phyloP scores from a whole-genome alignment of 2,113 vertebrate genomes.

The Indri indri region DNA sequence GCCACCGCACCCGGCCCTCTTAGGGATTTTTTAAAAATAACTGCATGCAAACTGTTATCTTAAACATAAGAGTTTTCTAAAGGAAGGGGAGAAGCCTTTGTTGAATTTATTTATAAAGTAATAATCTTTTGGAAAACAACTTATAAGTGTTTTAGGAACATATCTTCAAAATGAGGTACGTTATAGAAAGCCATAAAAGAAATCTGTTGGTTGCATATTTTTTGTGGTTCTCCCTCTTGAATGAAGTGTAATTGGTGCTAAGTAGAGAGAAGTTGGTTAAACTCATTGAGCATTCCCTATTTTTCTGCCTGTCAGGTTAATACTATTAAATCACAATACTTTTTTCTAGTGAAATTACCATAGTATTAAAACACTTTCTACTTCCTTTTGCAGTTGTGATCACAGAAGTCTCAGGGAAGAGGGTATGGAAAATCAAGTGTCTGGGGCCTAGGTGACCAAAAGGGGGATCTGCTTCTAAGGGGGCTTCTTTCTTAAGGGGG shows the following conservation, averaged over 20 bases:
- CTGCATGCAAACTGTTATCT: neutral
- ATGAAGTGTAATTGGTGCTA: neutral
- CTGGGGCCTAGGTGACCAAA: neutral
- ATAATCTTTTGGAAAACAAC: neutral
- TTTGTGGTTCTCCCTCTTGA: neutral
- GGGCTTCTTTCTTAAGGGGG: neutral
- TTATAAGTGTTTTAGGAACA: neutral
- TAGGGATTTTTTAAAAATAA: neutral
- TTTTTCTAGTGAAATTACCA: neutral
- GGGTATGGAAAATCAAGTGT: neutral
- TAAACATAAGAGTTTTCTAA: neutral
- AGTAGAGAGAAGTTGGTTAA: neutral
- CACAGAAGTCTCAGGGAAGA: neutral
- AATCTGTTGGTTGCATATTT: neutral
- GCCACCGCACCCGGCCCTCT: no score
- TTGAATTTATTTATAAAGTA: neutral
- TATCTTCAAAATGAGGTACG: neutral
- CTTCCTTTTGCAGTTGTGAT: neutral
- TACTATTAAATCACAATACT: neutral
- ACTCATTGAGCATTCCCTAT: neutral
- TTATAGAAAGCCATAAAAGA: neutral
- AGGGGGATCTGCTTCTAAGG: neutral
- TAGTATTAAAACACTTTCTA: neutral
- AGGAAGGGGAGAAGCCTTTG: neutral
- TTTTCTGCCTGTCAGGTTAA: neutral